These are phyloP conservation scores for Varecia variegata DNA, from an alignment of 2,797 vertebrate genomes.

Conservation along the genomic window DNA sequence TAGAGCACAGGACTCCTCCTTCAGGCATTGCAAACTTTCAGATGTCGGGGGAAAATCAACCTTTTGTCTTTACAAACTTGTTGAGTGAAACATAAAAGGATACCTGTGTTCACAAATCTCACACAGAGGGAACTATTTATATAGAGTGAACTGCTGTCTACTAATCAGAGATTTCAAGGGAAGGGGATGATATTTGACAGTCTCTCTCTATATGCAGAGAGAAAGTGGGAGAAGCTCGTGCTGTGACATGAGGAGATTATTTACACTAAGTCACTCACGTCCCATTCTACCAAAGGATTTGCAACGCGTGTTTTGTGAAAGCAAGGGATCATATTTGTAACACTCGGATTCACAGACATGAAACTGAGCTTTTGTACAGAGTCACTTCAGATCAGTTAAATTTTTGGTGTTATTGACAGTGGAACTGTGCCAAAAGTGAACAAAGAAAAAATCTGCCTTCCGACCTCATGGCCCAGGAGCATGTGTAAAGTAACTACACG, in stretches of 20 bases:
- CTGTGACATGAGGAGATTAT: neutral
- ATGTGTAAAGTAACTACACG: fast-evolving
- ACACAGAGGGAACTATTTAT: neutral
- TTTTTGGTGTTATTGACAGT: neutral
- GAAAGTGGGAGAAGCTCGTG: neutral
- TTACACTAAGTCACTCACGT: neutral
- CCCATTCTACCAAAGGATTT: neutral
- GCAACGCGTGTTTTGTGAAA: neutral
- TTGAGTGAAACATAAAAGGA: neutral
- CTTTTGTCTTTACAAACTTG: neutral
- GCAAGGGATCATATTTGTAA: neutral
- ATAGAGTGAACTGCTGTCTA: neutral
- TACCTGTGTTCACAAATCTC: neutral
- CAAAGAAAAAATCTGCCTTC: neutral
- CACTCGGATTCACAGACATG: neutral
- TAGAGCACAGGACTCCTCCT: neutral
- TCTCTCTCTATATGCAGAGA: neutral
- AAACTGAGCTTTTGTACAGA: neutral
- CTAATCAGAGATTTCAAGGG: neutral
- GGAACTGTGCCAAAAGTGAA: neutral
- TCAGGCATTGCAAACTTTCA: neutral
- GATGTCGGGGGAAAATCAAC: neutral
- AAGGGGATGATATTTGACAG: neutral
- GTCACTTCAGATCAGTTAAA: neutral
- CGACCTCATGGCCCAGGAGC: neutral